Percentiles rank a stretch among this genome's conserved stretches.
Conservation (phyloP, 2,888 invertebrate species). For the Scaptomyza tumidula region DNA sequence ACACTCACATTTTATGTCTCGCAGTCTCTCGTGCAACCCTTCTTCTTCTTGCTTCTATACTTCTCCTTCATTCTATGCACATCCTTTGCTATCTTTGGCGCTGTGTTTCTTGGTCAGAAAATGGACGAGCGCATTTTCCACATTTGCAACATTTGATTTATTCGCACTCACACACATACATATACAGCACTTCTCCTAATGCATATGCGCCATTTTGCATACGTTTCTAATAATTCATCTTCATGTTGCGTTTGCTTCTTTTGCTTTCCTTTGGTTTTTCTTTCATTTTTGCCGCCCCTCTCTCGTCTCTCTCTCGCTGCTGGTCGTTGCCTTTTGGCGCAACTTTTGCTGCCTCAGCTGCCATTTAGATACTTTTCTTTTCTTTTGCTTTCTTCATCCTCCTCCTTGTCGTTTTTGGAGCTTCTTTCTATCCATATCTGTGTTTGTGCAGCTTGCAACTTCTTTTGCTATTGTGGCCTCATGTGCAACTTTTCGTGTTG, state of each 20-base stretch:
- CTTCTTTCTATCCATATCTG: slow-evolving; percentile 43
- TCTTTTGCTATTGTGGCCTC: slow-evolving; percentile 25
- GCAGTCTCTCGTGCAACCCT: neutral
- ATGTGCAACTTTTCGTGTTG: slow-evolving; percentile 43
- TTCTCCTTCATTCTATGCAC: neutral
- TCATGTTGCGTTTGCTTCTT: slow-evolving; percentile 42
- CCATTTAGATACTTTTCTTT: slow-evolving; percentile 38
- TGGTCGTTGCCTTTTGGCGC: slow-evolving; percentile 20
- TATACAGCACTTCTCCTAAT: slow-evolving; percentile 40
- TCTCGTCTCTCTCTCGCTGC: slow-evolving; percentile 10
- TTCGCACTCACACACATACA: slow-evolving; percentile 26
- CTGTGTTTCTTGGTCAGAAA: slow-evolving; percentile 51
- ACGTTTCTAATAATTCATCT: slow-evolving; percentile 74
- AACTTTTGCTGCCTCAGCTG: slow-evolving; percentile 75
- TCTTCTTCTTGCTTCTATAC: neutral
- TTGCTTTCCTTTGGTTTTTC: slow-evolving; percentile 13
- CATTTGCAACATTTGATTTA: slow-evolving; percentile 68
- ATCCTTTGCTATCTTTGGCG: slow-evolving; percentile 26
- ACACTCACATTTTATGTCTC: slow-evolving; percentile 18
- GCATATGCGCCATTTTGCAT: slow-evolving; percentile 74
- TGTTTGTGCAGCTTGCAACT: slow-evolving; percentile 65
- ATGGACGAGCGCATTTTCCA: slow-evolving; percentile 53
- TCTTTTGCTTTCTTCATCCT: neutral
- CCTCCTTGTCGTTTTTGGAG: neutral
- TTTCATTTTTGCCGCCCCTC: slow-evolving; percentile 11